Conservation (phyloP, 2,113 vertebrate genomes). For the Syngnathus floridae region DNA sequence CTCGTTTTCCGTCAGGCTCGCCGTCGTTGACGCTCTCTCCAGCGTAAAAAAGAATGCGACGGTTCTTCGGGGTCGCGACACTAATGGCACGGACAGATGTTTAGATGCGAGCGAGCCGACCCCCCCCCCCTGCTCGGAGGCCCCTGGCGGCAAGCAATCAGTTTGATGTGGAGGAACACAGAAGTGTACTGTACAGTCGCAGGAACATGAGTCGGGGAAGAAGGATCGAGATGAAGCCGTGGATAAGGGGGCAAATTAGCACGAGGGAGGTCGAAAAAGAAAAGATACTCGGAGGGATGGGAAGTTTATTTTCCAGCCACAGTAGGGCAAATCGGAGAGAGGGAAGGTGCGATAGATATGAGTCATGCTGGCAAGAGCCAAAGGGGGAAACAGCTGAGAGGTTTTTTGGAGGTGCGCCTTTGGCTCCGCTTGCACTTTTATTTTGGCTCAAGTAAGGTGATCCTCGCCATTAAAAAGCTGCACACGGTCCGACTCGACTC, state of each 20-base stretch:
- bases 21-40: constrained; percentile 34
- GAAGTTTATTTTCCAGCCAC: neutral
- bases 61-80: constrained; percentile 31
- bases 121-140: constrained; percentile 19
- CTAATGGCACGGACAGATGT: constrained; percentile 72
- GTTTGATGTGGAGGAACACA: constrained; percentile 64
- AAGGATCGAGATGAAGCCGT: constrained; percentile 53
- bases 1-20: constrained; percentile 32
- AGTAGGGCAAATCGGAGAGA: constrained; percentile 8
- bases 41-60: constrained; percentile 30
- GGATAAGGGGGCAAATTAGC: constrained; percentile 53
- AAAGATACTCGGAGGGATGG: neutral
- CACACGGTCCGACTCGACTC: constrained; percentile 31
- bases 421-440: constrained; percentile 60
- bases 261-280: neutral
- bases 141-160: constrained; percentile 55
- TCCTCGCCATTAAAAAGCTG: constrained; percentile 43
- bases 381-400: constrained; percentile 68
- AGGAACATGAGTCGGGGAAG: constrained; percentile 51
- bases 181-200: constrained; percentile 51
- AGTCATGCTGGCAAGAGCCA: constrained; percentile 57
- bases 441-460: constrained; percentile 64
- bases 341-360: constrained; percentile 35
- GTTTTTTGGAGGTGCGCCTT: constrained; percentile 58
- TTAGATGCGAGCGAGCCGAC: constrained; percentile 56